Evolutionary conservation across 2,797 vertebrate genomes (phyloP).

Genomic region (Pempheris klunzingeri): DNA sequence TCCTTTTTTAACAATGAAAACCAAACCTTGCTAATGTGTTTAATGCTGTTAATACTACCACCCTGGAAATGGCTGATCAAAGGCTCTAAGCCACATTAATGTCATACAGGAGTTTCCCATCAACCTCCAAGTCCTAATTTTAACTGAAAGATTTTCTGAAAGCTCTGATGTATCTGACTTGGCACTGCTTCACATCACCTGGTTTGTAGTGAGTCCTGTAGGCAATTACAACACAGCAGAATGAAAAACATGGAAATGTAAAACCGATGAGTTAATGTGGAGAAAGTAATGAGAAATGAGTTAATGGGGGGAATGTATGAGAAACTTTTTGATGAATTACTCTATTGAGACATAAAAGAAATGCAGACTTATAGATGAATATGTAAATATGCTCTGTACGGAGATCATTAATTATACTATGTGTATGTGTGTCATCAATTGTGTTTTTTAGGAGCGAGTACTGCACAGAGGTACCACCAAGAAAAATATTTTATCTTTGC

Average conservation of each 20-base stretch:
- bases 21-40: background rate
- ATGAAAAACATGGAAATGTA: background rate
- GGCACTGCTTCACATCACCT: background rate
- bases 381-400: background rate
- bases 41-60: background rate
- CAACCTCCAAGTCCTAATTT: background rate
- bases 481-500: conserved; percentile 99
- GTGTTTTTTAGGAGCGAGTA: conserved; percentile 88
- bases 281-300: no score
- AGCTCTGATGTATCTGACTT: background rate
- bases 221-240: no score
- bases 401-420: background rate
- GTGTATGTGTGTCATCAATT: background rate
- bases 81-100: background rate
- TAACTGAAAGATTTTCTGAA: background rate
- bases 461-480: conserved; percentile 95
- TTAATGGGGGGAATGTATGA: background rate
- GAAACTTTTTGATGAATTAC: background rate
- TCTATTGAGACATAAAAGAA: background rate
- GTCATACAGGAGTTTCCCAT: background rate
- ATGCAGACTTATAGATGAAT: background rate
- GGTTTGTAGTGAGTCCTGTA: no score
- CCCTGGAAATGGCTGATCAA: background rate
- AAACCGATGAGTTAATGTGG: background rate
- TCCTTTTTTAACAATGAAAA: background rate